These are phyloP conservation scores for Cataglyphis cursor DNA, from an alignment of 2,888 invertebrate species.

Conservation along the genomic window DNA sequence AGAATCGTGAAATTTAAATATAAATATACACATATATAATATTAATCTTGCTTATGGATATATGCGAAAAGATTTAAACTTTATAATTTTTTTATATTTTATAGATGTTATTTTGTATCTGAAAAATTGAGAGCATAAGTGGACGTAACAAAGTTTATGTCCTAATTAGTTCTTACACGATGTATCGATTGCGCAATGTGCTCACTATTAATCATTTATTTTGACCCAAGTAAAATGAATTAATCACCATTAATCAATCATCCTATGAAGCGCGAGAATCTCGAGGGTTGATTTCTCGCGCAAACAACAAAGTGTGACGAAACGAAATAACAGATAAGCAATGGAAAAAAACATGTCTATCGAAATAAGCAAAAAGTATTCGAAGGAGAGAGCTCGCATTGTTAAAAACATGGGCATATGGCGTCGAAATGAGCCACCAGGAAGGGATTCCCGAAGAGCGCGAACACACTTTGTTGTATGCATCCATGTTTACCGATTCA, in stretches of 20 bases:
- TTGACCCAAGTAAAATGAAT: conserved; percentile 2
- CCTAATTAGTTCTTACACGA: conserved; percentile 22
- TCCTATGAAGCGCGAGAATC: conserved; percentile 14
- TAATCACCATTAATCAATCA: conserved; percentile 14
- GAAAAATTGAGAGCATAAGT: background rate
- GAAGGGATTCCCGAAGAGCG: conserved; percentile 56
- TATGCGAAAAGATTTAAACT: background rate
- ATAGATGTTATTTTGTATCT: background rate
- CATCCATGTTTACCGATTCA: conserved; percentile 61
- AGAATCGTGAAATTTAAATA: background rate
- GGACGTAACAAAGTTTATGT: conserved; percentile 1
- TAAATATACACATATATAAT: background rate
- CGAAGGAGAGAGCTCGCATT: conserved; percentile 62
- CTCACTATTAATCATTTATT: conserved; percentile 26
- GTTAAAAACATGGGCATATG: conserved; percentile 80
- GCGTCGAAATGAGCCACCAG: conserved; percentile 79
- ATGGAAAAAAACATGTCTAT: conserved; percentile 6
- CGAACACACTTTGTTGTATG: conserved; percentile 58
- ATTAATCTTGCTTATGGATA: background rate
- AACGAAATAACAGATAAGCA: conserved; percentile 15
- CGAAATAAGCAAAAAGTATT: background rate
- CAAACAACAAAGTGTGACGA: conserved; percentile 18
- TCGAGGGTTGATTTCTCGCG: conserved; percentile 20
- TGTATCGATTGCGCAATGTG: conserved; percentile 9
- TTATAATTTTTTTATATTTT: background rate